Evolutionary conservation across 1,140 invertebrate species (phyloP).

Genomic region (Scaptomyza hsui): DNA sequence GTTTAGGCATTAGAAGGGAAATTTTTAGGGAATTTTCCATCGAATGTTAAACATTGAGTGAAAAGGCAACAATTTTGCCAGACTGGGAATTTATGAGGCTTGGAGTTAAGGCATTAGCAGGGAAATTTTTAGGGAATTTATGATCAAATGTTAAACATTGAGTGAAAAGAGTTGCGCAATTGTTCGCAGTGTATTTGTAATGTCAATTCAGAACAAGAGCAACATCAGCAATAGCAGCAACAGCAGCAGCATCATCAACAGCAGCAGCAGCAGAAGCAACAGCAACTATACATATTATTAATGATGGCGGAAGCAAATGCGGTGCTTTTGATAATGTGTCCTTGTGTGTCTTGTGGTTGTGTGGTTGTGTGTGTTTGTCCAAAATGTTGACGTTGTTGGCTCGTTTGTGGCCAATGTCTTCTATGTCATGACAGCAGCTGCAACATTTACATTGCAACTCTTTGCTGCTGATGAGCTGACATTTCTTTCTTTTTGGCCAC

Average conservation of each 20-base stretch:
- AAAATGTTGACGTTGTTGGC: slow-evolving; percentile 38
- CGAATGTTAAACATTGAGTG: too few species aligned
- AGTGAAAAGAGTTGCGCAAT: neutral
- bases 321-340: slow-evolving; percentile 66
- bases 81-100: too few species aligned
- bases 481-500: slow-evolving; percentile 30
- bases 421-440: slow-evolving; percentile 54
- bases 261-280: slow-evolving; percentile 40
- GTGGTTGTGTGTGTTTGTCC: slow-evolving; percentile 33
- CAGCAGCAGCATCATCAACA: slow-evolving; percentile 18
- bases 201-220: slow-evolving; percentile 71
- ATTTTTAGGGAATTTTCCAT: too few species aligned
- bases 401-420: slow-evolving; percentile 47
- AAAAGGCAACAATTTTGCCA: too few species aligned
- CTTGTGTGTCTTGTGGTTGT: slow-evolving; percentile 26
- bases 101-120: too few species aligned
- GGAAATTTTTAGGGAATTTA: too few species aligned
- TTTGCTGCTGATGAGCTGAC: slow-evolving; percentile 40
- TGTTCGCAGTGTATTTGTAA: neutral
- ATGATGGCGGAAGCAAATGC: slow-evolving; percentile 76
- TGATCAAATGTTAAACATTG: too few species aligned
- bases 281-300: slow-evolving; percentile 66
- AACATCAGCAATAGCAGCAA: slow-evolving; percentile 33
- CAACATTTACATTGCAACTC: slow-evolving; percentile 32
- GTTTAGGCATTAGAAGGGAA: too few species aligned